Evolutionary conservation across 2,113 vertebrate species (phyloP).

Genomic region (Dipodomys spectabilis): DNA sequence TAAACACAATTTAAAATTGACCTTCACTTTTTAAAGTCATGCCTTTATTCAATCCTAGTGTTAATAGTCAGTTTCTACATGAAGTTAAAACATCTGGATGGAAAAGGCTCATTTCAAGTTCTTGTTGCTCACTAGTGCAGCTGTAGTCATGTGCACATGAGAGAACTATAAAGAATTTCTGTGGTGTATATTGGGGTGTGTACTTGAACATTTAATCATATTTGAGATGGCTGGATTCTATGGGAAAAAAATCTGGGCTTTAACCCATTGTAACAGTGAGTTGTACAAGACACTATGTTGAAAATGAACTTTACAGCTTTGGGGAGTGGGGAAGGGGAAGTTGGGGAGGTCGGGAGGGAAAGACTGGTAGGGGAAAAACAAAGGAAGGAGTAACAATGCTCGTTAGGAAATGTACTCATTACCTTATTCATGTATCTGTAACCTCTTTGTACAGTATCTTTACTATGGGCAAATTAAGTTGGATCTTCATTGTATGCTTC

Average conservation of each 20-base stretch:
- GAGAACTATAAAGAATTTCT: neutral
- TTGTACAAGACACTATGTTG: no score
- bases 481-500: neutral
- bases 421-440: no score
- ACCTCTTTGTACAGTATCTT: no score
- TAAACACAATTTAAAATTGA: conserved; percentile 72
- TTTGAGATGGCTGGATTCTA: neutral
- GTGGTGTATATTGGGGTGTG: neutral
- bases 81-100: conserved; percentile 64
- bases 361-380: no score
- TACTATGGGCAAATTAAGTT: neutral
- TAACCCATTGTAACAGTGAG: neutral
- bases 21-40: conserved; percentile 73
- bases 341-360: no score
- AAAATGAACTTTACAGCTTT: no score
- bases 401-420: neutral
- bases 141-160: neutral
- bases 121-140: neutral
- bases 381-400: no score
- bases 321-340: no score
- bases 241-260: neutral
- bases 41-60: neutral
- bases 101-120: neutral
- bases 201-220: neutral
- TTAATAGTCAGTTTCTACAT: neutral